These are phyloP conservation scores for Macrosteles quadrilineatus DNA, from an alignment of 1,140 invertebrate genomes.

Conservation along the genomic window DNA sequence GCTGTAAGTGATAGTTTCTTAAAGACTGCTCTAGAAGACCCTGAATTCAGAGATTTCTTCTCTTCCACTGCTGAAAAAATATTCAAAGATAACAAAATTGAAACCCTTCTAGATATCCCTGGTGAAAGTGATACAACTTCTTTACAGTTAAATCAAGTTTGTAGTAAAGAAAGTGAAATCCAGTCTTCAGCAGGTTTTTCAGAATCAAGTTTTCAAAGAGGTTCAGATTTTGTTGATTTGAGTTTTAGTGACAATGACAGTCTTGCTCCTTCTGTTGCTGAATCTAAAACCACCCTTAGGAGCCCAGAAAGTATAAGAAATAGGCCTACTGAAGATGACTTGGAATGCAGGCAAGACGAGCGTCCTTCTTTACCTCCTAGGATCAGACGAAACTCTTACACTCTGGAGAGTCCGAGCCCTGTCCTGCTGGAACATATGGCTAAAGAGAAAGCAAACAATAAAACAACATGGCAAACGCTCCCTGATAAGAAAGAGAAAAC, in stretches of 20 bases:
- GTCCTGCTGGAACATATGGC: slow-evolving; percentile 12
- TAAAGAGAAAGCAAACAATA: background rate
- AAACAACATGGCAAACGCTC: background rate
- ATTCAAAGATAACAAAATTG: background rate
- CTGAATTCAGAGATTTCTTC: background rate
- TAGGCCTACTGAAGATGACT: too few relatives aligned
- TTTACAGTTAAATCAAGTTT: background rate
- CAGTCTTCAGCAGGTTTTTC: background rate
- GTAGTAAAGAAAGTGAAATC: background rate
- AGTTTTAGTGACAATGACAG: background rate
- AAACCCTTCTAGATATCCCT: background rate
- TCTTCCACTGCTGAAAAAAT: background rate
- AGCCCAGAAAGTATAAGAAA: background rate
- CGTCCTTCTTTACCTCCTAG: background rate
- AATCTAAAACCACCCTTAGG: background rate
- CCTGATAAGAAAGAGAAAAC: background rate
- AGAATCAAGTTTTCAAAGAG: background rate
- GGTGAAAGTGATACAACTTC: background rate
- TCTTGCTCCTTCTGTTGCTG: background rate
- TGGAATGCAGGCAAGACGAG: too few relatives aligned
- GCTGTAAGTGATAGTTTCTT: slow-evolving; percentile 2
- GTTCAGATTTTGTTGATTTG: background rate
- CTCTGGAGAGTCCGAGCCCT: slow-evolving; percentile 19
- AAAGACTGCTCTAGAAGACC: background rate
- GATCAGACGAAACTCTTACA: slow-evolving; percentile 10